phyloP scores from a whole-genome alignment of 2,113 vertebrate species.

The Oophaga pumilio region DNA sequence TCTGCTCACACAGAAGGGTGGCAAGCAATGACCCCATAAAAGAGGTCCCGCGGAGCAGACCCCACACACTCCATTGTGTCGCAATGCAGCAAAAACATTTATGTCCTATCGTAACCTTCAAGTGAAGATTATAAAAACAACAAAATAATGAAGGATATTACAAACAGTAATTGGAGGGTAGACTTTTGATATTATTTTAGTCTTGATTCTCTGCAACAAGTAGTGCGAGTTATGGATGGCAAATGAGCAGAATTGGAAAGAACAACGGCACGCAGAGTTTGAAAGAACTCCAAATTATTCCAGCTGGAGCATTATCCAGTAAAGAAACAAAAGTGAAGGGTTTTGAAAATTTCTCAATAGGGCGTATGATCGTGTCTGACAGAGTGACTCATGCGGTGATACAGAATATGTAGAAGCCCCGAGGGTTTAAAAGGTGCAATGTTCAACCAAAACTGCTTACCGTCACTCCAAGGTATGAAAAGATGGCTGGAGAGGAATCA shows the following conservation, averaged over 20 bases:
- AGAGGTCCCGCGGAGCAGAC: neutral
- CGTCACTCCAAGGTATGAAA: neutral
- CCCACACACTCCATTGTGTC: neutral
- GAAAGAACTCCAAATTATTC: neutral
- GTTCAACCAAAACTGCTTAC: neutral
- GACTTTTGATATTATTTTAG: neutral
- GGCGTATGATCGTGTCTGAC: conserved; percentile 39
- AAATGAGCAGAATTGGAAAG: neutral
- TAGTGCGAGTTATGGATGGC: neutral
- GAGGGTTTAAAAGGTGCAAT: conserved; percentile 28
- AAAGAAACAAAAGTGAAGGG: conserved; percentile 38
- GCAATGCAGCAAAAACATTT: neutral
- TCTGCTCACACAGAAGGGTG: conserved; percentile 19
- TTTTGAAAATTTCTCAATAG: conserved; percentile 26
- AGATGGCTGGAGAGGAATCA: neutral
- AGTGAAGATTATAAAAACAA: neutral
- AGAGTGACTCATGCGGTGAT: conserved; percentile 21
- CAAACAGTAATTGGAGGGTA: neutral
- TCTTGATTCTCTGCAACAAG: neutral
- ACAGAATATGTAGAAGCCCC: conserved; percentile 20
- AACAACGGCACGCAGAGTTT: neutral
- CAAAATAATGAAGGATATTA: neutral
- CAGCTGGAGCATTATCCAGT: neutral
- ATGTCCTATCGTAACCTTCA: neutral
- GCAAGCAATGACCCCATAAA: conserved; percentile 17